Percentiles rank a stretch among this genome's conserved stretches.
phyloP scores from a whole-genome alignment of 1,140 invertebrate species.

The Pogonognathellus flavescens region DNA sequence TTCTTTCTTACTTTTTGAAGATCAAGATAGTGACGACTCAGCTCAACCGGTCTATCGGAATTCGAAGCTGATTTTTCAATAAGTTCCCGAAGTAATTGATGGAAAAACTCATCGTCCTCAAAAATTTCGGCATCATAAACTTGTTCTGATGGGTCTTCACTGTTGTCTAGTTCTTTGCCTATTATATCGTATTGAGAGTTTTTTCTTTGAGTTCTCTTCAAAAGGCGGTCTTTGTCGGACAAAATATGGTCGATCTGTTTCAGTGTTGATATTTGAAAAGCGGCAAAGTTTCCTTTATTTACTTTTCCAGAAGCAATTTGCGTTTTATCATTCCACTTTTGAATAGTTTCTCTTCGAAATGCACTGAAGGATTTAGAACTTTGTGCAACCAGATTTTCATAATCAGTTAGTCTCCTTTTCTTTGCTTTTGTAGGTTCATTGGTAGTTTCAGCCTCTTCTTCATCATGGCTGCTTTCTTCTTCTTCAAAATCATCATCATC shows the following conservation, averaged over 20 bases:
- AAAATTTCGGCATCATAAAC: constrained; percentile 89
- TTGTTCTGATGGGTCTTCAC: constrained; percentile 69
- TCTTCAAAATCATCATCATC: constrained; percentile 66
- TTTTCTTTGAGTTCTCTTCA: constrained; percentile 85
- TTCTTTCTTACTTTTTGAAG: constrained; percentile 91
- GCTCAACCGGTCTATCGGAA: constrained; percentile 83
- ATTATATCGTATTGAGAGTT: constrained; percentile 82
- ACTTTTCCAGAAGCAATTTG: constrained; percentile 76
- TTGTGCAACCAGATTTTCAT: not conserved
- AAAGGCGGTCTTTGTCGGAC: constrained; percentile 81
- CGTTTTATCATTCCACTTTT: constrained; percentile 95
- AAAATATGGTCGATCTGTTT: constrained; percentile 90
- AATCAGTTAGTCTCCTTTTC: not conserved
- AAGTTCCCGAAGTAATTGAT: constrained; percentile 89
- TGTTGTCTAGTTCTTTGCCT: constrained; percentile 74
- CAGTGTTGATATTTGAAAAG: constrained; percentile 82
- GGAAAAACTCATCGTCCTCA: constrained; percentile 98
- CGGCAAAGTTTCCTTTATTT: constrained; percentile 74
- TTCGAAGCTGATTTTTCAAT: constrained; percentile 91
- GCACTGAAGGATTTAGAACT: not conserved
- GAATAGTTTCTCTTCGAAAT: constrained; percentile 84
- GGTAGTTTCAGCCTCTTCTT: not conserved
- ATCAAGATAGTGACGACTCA: constrained; percentile 88
- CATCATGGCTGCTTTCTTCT: not conserved
- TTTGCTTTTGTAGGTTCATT: not conserved